Conservation (phyloP, 2,888 invertebrate genomes). For the Dryocosmus kuriphilus region DNA sequence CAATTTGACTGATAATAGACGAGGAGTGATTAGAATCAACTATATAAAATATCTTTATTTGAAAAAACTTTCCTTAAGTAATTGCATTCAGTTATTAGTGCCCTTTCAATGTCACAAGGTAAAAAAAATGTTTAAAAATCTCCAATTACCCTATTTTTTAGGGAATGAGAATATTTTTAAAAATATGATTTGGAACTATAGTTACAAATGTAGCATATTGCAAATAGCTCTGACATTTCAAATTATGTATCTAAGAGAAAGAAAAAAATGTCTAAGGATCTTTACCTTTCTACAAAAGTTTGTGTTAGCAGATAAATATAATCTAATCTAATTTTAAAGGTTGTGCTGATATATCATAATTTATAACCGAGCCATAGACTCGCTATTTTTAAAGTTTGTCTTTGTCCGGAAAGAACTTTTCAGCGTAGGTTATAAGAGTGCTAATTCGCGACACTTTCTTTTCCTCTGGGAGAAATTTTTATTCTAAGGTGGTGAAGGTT, state of each 20-base stretch:
- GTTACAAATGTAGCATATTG: no score
- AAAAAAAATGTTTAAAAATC: no score
- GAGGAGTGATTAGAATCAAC: no score
- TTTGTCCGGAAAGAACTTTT: conserved; percentile 16
- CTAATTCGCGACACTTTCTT: conserved; percentile 28
- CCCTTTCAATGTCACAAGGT: no score
- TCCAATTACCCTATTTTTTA: no score
- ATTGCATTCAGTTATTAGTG: no score
- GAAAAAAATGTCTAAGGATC: not conserved
- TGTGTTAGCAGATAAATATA: not conserved
- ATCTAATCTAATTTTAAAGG: conserved; percentile 18
- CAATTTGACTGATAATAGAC: no score
- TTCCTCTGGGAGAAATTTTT: conserved; percentile 6
- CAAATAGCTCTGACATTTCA: no score
- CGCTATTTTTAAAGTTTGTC: not conserved
- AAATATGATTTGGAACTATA: no score
- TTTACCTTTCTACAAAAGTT: not conserved
- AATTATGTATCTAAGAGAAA: not conserved
- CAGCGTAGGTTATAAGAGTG: not conserved
- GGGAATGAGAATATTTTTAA: no score
- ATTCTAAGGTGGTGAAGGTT: not conserved
- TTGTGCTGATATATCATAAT: not conserved
- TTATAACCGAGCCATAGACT: not conserved
- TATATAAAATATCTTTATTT: no score
- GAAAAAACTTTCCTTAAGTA: no score